Evolutionary conservation across 2,888 invertebrate species (phyloP), one percentile per base, ranked within the genome.

Genomic region (Scaptomyza caliginosa): DNA sequence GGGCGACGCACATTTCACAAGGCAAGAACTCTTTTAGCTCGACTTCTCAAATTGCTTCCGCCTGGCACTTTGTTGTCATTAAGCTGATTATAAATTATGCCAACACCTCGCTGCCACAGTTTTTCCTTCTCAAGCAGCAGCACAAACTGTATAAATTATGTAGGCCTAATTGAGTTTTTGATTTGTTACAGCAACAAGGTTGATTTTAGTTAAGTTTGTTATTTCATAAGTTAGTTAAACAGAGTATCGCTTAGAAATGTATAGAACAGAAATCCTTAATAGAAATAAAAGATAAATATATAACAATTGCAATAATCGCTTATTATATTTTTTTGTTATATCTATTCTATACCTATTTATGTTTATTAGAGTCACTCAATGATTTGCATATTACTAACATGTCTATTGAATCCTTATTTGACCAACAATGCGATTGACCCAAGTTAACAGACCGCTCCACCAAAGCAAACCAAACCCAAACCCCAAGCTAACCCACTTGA

Each of bases 31-130:
- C 39, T 49, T 49, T 3, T 24, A 13, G 42, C 16, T 42, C 43
- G 50, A 56, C 30, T 63, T 38, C 56, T 56, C 42, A 46, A 39
- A 38, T 26, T 48, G 51, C 23, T 21, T n/a, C 21, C 21, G 11
- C 39, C 24, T 51, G 43, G 52, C 46, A 52, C 57, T 63, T 51
- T 30, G 11, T 77, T 78, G 85, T 82, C 82, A 80, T 86, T 86
- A 86, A 86, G 87, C 86, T 84, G 86, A 86, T 86, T 86, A 86
- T 82, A 86, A 82, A 82, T 84, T 82, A 77, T 80, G 76, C 76
- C 60, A 59, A 51, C 48, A 49, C 65, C 60, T 4, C 40, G 11
- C 24, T 34, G 28, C 16, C 17, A 2, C 7, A n/a, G 11, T 16
- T 13, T 40, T 19, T 13, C 7, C 26, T 40, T 16, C 8, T 28